Conservation (phyloP, 2,888 invertebrate genomes). For the Schizotus pectinicornis region DNA sequence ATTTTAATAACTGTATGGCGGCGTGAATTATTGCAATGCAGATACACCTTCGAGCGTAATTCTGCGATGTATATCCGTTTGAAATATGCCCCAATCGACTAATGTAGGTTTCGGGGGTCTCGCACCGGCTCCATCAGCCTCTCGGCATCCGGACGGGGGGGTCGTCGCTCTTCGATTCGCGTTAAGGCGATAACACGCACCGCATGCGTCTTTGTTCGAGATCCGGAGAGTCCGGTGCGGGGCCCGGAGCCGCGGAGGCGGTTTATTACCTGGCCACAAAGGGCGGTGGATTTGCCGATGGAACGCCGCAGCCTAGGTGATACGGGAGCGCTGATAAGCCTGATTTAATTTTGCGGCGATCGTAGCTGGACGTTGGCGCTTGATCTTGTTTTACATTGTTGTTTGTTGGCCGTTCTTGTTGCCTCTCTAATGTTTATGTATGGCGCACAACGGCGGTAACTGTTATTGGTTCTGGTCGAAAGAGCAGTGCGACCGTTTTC, state of each 20-base stretch:
- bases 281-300: constrained; percentile 45
- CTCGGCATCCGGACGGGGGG: too few relatives aligned
- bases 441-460: constrained; percentile 34
- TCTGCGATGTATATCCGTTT: constrained; percentile 37
- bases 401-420: constrained; percentile 37
- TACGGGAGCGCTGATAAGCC: constrained; percentile 50
- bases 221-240: not conserved
- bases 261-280: constrained; percentile 50
- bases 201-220: not conserved
- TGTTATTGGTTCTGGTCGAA: constrained; percentile 44
- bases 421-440: constrained; percentile 34
- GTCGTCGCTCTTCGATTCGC: constrained; percentile 13
- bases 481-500: constrained; percentile 42
- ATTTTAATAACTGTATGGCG: constrained; percentile 28
- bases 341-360: constrained; percentile 55
- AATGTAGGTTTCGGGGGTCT: constrained; percentile 32
- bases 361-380: constrained; percentile 49
- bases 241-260: constrained; percentile 28
- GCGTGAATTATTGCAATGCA: constrained; percentile 31
- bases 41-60: constrained; percentile 41
- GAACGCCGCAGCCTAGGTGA: constrained; percentile 39
- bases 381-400: constrained; percentile 53
- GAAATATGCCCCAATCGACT: constrained; percentile 42
- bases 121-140: too few relatives aligned
- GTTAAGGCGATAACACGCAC: constrained; percentile 29